A percentile compares a stretch with the other conserved stretches of the same genome.
Conservation (phyloP, 2,888 invertebrate genomes). For the Orchesellides sinensis region DNA sequence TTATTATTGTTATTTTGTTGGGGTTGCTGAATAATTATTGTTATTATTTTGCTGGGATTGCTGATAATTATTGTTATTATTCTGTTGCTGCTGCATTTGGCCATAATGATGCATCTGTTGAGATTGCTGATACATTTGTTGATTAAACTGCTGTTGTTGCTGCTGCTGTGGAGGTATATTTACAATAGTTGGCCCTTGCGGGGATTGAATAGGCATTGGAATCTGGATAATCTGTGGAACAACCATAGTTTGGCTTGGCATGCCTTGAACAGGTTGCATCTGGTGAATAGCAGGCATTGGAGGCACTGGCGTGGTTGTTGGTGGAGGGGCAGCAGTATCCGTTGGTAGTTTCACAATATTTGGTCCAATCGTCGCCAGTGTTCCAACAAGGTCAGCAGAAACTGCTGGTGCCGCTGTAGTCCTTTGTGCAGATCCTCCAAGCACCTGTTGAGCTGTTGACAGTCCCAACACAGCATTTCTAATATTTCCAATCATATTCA, state of each 20-base stretch:
- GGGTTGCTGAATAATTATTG: not conserved
- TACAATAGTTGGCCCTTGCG: conserved; percentile 3
- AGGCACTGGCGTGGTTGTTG: conserved; percentile 12
- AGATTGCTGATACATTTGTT: not conserved
- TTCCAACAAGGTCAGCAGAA: not conserved
- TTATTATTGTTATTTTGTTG: not conserved
- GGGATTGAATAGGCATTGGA: conserved; percentile 26
- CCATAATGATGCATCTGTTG: not conserved
- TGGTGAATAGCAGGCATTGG: not conserved
- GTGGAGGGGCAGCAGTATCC: not conserved
- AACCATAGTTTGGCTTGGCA: conserved; percentile 20
- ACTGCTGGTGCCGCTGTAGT: not conserved
- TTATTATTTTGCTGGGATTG: conserved; percentile 6
- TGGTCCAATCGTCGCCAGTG: conserved; percentile 46
- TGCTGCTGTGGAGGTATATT: not conserved
- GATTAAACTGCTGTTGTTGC: not conserved
- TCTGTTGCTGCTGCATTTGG: not conserved
- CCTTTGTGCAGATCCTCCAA: not conserved
- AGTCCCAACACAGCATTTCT: conserved; percentile 60
- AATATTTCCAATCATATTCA: conserved; percentile 70
- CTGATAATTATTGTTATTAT: not conserved
- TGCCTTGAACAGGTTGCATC: not conserved
- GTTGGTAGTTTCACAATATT: conserved; percentile 37
- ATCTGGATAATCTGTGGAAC: conserved; percentile 48
- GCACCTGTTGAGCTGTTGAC: conserved; percentile 33